These are phyloP conservation scores for Caenorhabditis doughertyi DNA, from an alignment of 2,888 invertebrate species.

Conservation along the genomic window DNA sequence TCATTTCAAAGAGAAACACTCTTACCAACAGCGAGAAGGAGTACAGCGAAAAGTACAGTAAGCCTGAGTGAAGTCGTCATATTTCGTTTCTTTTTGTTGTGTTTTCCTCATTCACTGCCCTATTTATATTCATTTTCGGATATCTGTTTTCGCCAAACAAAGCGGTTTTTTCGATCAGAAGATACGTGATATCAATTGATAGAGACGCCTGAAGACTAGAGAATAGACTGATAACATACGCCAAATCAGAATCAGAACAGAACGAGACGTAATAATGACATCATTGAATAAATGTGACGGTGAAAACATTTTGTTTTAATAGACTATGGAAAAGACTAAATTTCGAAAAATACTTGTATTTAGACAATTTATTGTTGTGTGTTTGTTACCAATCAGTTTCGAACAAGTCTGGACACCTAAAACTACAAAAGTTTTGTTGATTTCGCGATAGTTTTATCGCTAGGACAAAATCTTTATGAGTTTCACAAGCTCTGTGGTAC, in stretches of 20 bases:
- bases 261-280: background rate
- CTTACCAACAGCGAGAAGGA: conserved; percentile 27
- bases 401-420: too few species aligned
- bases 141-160: conserved; percentile 47
- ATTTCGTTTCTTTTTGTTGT: conserved; percentile 21
- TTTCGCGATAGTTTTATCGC: too few species aligned
- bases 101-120: background rate
- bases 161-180: conserved; percentile 22
- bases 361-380: too few species aligned
- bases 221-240: conserved; percentile 2
- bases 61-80: conserved; percentile 2
- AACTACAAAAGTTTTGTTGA: too few species aligned
- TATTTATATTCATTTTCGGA: conserved; percentile 23
- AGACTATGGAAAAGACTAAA: background rate
- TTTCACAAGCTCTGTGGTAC: too few species aligned
- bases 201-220: conserved; percentile 2
- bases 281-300: conserved; percentile 4
- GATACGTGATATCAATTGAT: conserved; percentile 16
- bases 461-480: too few species aligned
- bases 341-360: too few species aligned
- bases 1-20: background rate
- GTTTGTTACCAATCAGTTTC: too few species aligned
- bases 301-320: background rate
- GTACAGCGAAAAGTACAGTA: conserved; percentile 4
- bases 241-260: conserved; percentile 31